phyloP scores from a whole-genome alignment of 2,797 vertebrate species.

The Scolopax rusticola region DNA sequence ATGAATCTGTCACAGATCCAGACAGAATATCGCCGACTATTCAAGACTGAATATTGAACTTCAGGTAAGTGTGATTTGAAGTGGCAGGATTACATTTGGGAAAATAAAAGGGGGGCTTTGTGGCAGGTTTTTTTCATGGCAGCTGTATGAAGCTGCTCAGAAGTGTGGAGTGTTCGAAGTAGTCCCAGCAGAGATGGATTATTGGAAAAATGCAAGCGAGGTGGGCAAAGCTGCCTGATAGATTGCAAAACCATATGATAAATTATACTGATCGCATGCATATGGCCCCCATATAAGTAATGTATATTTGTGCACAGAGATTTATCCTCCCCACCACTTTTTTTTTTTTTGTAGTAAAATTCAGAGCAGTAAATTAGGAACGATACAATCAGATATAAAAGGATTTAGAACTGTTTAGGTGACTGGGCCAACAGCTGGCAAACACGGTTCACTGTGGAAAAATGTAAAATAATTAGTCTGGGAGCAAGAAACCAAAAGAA shows the following conservation, averaged over 20 bases:
- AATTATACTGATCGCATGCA: constrained; percentile 60
- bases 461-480: constrained; percentile 76
- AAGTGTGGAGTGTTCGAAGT: constrained; percentile 47
- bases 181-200: constrained; percentile 64
- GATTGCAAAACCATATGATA: constrained; percentile 73
- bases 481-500: constrained; percentile 70
- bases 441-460: constrained; percentile 58
- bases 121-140: background rate
- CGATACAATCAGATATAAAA: constrained; percentile 54
- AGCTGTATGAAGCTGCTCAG: constrained; percentile 44
- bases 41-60: background rate
- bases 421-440: constrained; percentile 59
- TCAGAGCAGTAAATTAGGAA: constrained; percentile 48
- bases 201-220: constrained; percentile 60
- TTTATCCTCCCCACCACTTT: constrained; percentile 35
- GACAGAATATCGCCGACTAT: background rate
- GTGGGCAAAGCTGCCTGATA: constrained; percentile 52
- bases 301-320: constrained; percentile 47
- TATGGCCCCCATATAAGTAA: constrained; percentile 47
- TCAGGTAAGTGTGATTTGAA: constrained; percentile 40
- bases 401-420: constrained; percentile 63
- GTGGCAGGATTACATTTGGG: background rate
- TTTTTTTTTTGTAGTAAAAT: constrained; percentile 38
- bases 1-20: background rate
- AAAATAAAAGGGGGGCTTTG: background rate